Evolutionary conservation across 2,797 vertebrate genomes (phyloP), one percentile per base, ranked within the genome.

Genomic region (Huso huso): DNA sequence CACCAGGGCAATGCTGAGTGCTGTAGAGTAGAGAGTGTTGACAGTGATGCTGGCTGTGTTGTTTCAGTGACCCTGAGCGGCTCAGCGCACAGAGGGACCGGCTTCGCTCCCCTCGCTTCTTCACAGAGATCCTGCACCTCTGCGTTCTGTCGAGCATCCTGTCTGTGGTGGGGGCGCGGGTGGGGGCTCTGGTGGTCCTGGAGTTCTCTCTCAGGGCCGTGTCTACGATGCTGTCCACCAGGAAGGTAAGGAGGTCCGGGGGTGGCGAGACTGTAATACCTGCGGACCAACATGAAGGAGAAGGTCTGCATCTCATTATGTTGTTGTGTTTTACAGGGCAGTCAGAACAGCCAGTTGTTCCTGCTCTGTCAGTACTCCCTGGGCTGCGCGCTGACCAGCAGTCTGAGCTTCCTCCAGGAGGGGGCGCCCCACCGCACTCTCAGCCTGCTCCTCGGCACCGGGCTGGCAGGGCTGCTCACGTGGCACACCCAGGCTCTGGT

Each of bases 131-230:
- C 0, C 72, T 94, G 66, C 90, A 92, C 0, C 84, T 94, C 67
- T 60, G 77, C 61, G 77, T 93, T 51, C 83, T 95, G 75, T 84
- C 87, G 0, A 77, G 55, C 11, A 63, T 90, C 9, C 83, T 95
- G 75, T 82, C 84, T 0, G 6, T 89, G 13, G 88, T 96, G 67
- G 92, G 93, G 8, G 79, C 85, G 12, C 91, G 94, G 0, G 96
- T 95, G 69, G 88, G 94, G 0, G 89, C 95, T 0, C 82, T 98
- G 50, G 92, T 98, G 73, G 92, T 92, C 5, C 86, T 98, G 2
- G 96, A 98, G 77, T 98, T 97, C 77, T 92, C 90, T 66, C 91
- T 98, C 18, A 84, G 95, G 1, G 91, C 90, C 0, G 1, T 92
- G 49, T 95, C 93, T 73, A 84, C 80, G 37, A 55, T 82, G 68